Evolutionary conservation across 2,888 invertebrate genomes (phyloP).

Genomic region (Silvanus unidentatus): DNA sequence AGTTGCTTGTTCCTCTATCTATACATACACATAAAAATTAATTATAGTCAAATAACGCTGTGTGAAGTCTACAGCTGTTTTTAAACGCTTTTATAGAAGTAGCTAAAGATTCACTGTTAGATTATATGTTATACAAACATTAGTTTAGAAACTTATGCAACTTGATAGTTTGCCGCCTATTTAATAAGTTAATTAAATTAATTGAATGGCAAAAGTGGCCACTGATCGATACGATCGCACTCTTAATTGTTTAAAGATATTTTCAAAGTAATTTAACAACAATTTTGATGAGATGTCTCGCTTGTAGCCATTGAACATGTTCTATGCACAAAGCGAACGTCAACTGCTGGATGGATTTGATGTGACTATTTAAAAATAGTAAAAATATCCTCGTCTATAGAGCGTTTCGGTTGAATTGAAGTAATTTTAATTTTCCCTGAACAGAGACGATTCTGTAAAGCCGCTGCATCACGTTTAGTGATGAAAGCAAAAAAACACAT

Average conservation of each 20-base stretch:
- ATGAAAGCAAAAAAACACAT: neutral
- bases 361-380: too few relatives aligned
- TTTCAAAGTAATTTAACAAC: slow-evolving; percentile 6
- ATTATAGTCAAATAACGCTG: slow-evolving; percentile 37
- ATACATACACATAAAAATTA: slow-evolving; percentile 37
- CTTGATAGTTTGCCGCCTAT: slow-evolving; percentile 2
- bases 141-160: neutral
- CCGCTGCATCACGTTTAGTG: slow-evolving; percentile 1
- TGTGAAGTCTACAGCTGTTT: slow-evolving; percentile 32
- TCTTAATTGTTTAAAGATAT: slow-evolving; percentile 6
- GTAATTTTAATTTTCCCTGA: slow-evolving; percentile 2
- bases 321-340: too few relatives aligned
- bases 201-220: neutral
- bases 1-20: slow-evolving; percentile 34
- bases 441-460: neutral
- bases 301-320: too few relatives aligned
- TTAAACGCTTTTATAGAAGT: neutral
- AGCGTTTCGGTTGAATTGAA: slow-evolving; percentile 3
- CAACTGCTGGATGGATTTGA: too few relatives aligned
- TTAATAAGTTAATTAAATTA: slow-evolving; percentile 2
- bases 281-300: too few relatives aligned
- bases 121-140: neutral
- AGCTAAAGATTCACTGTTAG: neutral
- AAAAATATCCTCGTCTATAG: too few relatives aligned
- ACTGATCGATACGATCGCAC: too few relatives aligned